Conservation (phyloP, 2,888 invertebrate genomes). For the Rhingia campestris region DNA sequence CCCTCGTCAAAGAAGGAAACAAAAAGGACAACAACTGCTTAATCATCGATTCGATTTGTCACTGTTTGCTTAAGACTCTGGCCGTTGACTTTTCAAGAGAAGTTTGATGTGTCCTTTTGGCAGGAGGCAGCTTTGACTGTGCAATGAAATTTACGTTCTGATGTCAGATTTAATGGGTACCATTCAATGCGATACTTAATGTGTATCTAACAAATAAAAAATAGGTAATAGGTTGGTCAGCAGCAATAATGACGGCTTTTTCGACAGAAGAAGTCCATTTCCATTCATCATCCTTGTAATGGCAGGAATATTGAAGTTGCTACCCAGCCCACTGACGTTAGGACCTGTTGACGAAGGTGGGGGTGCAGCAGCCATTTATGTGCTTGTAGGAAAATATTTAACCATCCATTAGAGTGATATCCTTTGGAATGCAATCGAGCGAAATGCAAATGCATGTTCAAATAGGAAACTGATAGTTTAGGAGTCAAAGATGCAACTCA, state of each 20-base stretch:
- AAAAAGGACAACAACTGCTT: slow-evolving; percentile 23
- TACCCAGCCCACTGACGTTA: slow-evolving; percentile 10
- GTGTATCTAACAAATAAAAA: slow-evolving; percentile 33
- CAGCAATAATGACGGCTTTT: slow-evolving; percentile 54
- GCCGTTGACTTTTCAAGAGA: background rate
- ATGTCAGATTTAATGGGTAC: slow-evolving; percentile 49
- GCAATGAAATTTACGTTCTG: slow-evolving; percentile 28
- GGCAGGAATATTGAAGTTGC: slow-evolving; percentile 3
- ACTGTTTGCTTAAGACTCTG: slow-evolving; percentile 36
- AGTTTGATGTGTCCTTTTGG: too few relatives aligned
- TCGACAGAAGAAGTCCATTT: slow-evolving; percentile 23
- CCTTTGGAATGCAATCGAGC: slow-evolving; percentile 32
- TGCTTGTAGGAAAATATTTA: slow-evolving; percentile 28
- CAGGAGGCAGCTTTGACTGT: slow-evolving; percentile 2
- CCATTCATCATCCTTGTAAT: slow-evolving; percentile 40
- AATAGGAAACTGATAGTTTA: background rate
- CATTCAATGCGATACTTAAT: slow-evolving; percentile 43
- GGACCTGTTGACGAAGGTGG: slow-evolving; percentile 45
- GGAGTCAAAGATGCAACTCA: background rate
- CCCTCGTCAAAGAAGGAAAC: slow-evolving; percentile 24
- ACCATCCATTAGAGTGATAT: slow-evolving; percentile 47
- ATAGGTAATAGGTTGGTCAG: slow-evolving; percentile 18
- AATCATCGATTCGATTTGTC: slow-evolving; percentile 66
- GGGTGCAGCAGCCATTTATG: slow-evolving; percentile 11
- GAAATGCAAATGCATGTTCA: slow-evolving; percentile 31